Evolutionary conservation across 2,888 invertebrate species (phyloP).

Genomic region (Lycaena phlaeas): DNA sequence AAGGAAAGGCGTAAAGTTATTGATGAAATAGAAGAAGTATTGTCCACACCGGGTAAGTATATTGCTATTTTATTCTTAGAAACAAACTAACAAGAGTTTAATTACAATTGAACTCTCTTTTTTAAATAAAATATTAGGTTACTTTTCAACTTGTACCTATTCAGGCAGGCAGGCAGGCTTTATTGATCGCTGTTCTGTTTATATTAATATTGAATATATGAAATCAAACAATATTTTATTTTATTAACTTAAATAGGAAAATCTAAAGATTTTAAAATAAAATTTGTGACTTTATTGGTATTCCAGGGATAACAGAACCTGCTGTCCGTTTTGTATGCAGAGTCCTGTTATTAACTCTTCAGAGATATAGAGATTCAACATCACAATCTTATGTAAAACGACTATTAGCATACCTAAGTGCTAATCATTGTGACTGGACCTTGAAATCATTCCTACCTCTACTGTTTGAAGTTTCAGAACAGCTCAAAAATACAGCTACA

Average conservation of each 20-base stretch:
- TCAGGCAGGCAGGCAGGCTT: conserved; percentile 9
- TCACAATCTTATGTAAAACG: conserved; percentile 84
- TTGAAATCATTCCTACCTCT: conserved; percentile 79
- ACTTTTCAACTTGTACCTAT: not conserved
- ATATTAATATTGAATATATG: no score
- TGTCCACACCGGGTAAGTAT: conserved; percentile 80
- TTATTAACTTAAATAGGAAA: no score
- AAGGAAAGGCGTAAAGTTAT: conserved; percentile 79
- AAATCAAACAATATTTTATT: no score
- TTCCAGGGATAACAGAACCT: conserved; percentile 81
- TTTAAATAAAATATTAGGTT: not conserved
- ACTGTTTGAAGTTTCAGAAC: conserved; percentile 75
- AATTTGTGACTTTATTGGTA: not conserved
- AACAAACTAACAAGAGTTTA: not conserved
- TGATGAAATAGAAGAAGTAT: conserved; percentile 78
- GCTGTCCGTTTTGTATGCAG: conserved; percentile 86
- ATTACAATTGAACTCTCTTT: not conserved
- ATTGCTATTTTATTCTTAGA: not conserved
- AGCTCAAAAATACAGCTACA: conserved; percentile 75
- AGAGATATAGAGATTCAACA: conserved; percentile 83
- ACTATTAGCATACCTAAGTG: conserved; percentile 77
- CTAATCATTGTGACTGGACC: conserved; percentile 79
- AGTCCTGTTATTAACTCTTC: conserved; percentile 81
- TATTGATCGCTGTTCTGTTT: conserved; percentile 16
- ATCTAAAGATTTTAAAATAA: no score